Base-by-base conservation (phyloP, 2,797 vertebrate genomes). In the Pogonophryne albipinna region DNA sequence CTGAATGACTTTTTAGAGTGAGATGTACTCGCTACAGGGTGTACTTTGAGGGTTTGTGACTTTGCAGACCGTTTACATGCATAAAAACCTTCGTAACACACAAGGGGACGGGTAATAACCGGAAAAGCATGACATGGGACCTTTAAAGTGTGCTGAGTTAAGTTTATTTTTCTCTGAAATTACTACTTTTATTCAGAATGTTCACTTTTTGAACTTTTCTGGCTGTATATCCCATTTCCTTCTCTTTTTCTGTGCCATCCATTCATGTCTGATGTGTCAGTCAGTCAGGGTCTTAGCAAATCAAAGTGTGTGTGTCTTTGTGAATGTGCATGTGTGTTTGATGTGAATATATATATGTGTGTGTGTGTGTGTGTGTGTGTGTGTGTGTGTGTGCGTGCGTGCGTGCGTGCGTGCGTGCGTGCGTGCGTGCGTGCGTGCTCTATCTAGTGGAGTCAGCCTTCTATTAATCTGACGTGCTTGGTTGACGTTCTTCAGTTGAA, bases 391-490 rank as follows among this genome's bases (percentile, higher is more conserved):
- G 23, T 4, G 20, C 2, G 20, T 49, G n/a, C n/a, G n/a, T n/a
- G n/a, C n/a, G n/a, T n/a, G n/a, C n/a, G n/a, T n/a, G n/a, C n/a
- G n/a, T n/a, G n/a, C n/a, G 20, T 23, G 20, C 2, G 23, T 27
- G 23, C 0, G 23, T 27, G 23, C 0, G 23, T 27, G 23, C 4
- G 51, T 62, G 51, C 20, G 79, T 61, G 79, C 49, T 89, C 78
- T 92, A 89, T 93, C 89, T 90, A 58, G 83, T 81, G 78, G 66
- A 90, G 85, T 84, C 89, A 93, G 91, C 87, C 87, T 85, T 85
- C 85, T 90, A 80, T 86, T 94, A 92, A 93, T 92, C 92, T 93
- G 92, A 91, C 87, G 60, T 91, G 91, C 90, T 90, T 90, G 91
- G 91, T 82, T 94, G 92, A 89, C 70, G 70, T 90, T 90, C 85